Base-by-base conservation (phyloP, 1,140 invertebrate species). In the Homarus americanus region DNA sequence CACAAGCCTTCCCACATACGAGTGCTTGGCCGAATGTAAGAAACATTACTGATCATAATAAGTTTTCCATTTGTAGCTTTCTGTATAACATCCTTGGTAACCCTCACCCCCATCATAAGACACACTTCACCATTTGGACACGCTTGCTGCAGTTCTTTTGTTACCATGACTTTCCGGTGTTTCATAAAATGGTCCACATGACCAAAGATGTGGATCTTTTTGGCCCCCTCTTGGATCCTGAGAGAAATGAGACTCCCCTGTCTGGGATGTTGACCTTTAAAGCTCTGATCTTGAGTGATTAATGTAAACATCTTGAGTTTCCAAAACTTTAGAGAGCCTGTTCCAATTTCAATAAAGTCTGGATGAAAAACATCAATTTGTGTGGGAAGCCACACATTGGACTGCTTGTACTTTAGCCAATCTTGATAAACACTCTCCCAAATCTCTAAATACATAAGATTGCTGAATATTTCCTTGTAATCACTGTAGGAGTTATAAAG, bases 391-490 rank as follows among this genome's bases (percentile, higher is more conserved):
- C 76, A 75, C 20, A 75, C 40, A 63, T 69, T 86, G 36, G 44
- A 73, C 32, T 87, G 34, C 34, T 63, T 87, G 66, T 80, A 89
- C 36, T 86, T 82, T 0, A 78, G 15, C 92, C 92, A 92, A 73
- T 92, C 92, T 53, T 76, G 82, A 69, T 79, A 92, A 20, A 92
- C 66, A 41, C 72, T 84, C 41, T 92, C 92, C 92, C 92, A 92
- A 53, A 91, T 44, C 78, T 92, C 92, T 40, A 90, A 85, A 38
- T 91, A 92, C 4, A 92, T 49, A 2, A 92, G 40, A 49, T 53
- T 73, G 38, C 87, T 91, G 80, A 91, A 91, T 69, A 89, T 86
- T 38, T 91, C 84, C 75, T 87, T 87, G 38, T 92, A 92, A 73
- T 92, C 92, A 73, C 75, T 63, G 38, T 73, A 92, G 32, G 76